Conservation (phyloP, 2,113 vertebrate genomes). For the Chelonoidis abingdonii region DNA sequence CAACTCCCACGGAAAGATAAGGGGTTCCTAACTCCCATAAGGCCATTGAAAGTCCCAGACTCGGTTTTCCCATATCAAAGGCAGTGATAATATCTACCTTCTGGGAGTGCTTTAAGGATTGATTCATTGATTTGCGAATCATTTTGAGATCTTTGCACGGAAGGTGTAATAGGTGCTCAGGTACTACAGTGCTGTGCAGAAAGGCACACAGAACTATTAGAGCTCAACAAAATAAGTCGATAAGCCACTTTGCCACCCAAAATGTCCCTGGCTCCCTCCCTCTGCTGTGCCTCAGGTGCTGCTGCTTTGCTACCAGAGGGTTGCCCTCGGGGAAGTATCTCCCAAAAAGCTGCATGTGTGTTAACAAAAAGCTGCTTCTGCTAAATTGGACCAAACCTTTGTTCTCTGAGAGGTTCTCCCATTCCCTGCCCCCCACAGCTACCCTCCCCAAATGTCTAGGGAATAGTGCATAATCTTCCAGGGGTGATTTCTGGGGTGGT, state of each 20-base stretch:
- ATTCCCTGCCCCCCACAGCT: neutral
- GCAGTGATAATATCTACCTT: neutral
- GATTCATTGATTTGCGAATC: neutral
- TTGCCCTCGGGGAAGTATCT: neutral
- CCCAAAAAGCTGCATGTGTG: neutral
- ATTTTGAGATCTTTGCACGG: neutral
- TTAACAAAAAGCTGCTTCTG: neutral
- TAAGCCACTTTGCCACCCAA: neutral
- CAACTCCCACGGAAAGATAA: rapidly evolving
- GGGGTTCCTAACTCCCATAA: neutral
- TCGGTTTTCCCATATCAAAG: neutral
- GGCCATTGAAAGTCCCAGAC: neutral
- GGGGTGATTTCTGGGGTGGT: neutral
- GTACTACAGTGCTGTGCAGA: rapidly evolving
- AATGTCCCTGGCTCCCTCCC: neutral
- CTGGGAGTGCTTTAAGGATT: neutral
- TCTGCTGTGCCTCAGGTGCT: rapidly evolving
- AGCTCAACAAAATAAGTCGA: neutral
- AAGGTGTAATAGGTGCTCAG: neutral
- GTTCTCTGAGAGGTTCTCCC: neutral
- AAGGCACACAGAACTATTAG: neutral
- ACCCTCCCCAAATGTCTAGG: neutral
- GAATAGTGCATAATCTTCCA: rapidly evolving
- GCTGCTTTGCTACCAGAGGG: neutral
- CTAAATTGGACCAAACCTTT: neutral